Evolutionary conservation across 2,113 vertebrate genomes (phyloP), one percentile per base, ranked within the genome.

Genomic region (Colossoma macropomum): DNA sequence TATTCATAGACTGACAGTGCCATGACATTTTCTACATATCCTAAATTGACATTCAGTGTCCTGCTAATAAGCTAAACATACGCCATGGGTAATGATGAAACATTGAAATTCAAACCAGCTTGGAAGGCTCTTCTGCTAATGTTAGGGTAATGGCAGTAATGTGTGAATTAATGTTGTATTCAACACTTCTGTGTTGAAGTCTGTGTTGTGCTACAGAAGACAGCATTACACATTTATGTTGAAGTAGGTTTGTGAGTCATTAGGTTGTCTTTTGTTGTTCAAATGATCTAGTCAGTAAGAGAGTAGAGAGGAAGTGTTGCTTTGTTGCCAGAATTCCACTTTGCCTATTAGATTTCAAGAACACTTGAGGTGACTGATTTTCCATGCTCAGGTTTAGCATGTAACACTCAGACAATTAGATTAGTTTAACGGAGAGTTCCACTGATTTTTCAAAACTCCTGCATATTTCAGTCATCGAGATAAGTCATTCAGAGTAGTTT

Each of bases 311-410:
- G 68, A 71, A 71, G 34, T 41, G 41, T 45, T 13, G 41, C 23
- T n/a, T 62, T 62, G 59, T 62, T 27, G 13, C 38, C 59, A 63
- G 75, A 45, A 41, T 63, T 77, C 25, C 68, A 63, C 21, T 45
- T 45, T 63, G 32, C 15, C 38, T 12, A 23, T 75, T 15, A 17
- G 1, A 11, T 56, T 74, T 82, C 1, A 34, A 34, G 60, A 75
- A 56, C 41, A 75, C 70, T 10, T 23, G 23, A 54, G 28, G 16
- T 41, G 16, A n/a, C 32, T 19, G 9, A 62, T 62, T 63, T 77
- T 25, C 77, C 50, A 59, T 72, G 45, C 19, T 52, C 13, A 72
- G 45, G 16, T 71, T 83, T 62, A 74, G 50, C 30, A 52, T 54
- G 63, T 7, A 25, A 68, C 45, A 54, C 21, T 48, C 38, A 3